Evolutionary conservation across 2,113 vertebrate species (phyloP), one percentile per base, ranked within the genome.

Genomic region (Chaetodon trifascialis): DNA sequence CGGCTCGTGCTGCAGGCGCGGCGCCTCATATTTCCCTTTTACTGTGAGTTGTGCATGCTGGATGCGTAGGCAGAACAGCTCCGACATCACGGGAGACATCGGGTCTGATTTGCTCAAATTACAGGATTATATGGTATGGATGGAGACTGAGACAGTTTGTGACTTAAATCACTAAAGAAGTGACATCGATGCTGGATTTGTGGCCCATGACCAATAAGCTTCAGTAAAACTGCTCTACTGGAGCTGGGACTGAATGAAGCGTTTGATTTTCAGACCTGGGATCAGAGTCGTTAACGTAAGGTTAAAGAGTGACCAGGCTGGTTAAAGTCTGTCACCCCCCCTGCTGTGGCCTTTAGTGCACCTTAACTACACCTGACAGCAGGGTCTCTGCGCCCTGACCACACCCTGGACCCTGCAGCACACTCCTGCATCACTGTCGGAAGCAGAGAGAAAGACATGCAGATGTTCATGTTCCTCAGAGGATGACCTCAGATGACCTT

Each of bases 41-140:
- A 12, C 17, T 49, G 4, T 56, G 30, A 56, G 36, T 46, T 42
- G 25, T 52, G 30, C 12, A 70, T 38, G 44, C 74, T 19, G 66
- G 34, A 21, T 69, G 44, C 7, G n/a, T 12, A 65, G 42, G 25
- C 17, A 4, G 49, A 76, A 21, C 49, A 7, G 10, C 68, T 19
- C 63, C 30, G 59, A 40, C 73, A 47, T 34, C 68, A 60, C 46
- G 0, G 4, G 71, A 66, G 65, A 67, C 11, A 75, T 14, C 0
- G 2, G 5, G 14, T 25, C 62, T 62, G 21, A 38, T 82, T 68
- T 68, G 71, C 51, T 79, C 54, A 23, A 36, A 73, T 62, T 42
- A 59, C 71, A 58, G 71, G 21, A 65, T 79, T 64, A 76, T 55
- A 40, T 19, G 11, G 7, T 36, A 5, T 1, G 6, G 12, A 54